These are phyloP conservation scores for Sprattus sprattus DNA, from an alignment of 2,113 vertebrate species.

Conservation along the genomic window DNA sequence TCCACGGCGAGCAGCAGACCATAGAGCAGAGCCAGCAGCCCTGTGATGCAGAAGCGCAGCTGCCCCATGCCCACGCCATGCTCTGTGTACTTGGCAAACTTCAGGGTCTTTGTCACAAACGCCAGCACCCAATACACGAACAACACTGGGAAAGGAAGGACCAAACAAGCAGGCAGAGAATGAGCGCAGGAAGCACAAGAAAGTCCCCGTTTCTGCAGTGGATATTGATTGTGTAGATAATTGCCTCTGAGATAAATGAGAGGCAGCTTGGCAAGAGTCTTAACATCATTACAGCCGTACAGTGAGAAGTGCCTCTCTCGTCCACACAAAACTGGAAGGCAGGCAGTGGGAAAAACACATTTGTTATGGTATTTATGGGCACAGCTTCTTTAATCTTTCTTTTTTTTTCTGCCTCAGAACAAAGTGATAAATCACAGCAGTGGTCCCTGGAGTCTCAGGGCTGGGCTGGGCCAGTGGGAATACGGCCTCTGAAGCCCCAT, in stretches of 20 bases:
- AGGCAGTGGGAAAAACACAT: neutral
- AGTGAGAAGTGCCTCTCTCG: neutral
- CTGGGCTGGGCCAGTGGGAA: neutral
- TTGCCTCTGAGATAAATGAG: no score
- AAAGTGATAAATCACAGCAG: neutral
- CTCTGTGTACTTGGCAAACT: constrained; percentile 95
- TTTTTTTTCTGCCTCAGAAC: neutral
- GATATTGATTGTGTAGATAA: neutral
- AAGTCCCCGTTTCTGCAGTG: no score
- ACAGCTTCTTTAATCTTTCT: neutral
- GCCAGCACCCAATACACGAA: constrained; percentile 94
- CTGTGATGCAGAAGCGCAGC: constrained; percentile 95
- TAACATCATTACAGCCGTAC: neutral
- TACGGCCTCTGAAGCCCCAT: neutral
- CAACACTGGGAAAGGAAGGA: constrained; percentile 69
- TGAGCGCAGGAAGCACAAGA: no score
- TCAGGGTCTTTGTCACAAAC: constrained; percentile 94
- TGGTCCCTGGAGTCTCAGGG: neutral
- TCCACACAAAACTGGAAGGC: neutral
- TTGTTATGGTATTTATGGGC: neutral
- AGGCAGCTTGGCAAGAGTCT: neutral
- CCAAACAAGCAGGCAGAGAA: no score
- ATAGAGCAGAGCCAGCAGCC: constrained; percentile 86
- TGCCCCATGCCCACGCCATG: constrained; percentile 87
- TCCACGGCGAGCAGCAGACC: constrained; percentile 90